Percentiles rank a stretch among this genome's conserved stretches.
Conservation (phyloP, 2,113 vertebrate genomes). For the Sander lucioperca region DNA sequence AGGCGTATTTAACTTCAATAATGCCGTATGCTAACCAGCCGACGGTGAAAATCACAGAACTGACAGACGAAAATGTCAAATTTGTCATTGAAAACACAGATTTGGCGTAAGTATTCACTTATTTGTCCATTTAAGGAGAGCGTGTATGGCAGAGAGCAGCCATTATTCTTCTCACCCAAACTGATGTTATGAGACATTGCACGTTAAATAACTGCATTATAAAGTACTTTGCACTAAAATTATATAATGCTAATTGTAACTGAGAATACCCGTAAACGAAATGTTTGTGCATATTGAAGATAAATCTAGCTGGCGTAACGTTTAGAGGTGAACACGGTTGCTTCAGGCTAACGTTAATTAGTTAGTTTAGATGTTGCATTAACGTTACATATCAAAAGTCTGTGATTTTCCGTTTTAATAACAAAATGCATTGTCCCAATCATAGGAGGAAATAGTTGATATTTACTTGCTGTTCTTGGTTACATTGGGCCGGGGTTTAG, state of each 20-base stretch:
- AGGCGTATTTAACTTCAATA: neutral
- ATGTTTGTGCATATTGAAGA: neutral
- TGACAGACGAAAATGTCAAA: constrained; percentile 97
- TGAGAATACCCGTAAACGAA: neutral
- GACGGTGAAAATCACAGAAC: constrained; percentile 95
- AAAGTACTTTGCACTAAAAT: no score
- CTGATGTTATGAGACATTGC: neutral
- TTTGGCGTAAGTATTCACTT: constrained; percentile 88
- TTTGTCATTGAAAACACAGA: constrained; percentile 98
- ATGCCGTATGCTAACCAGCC: constrained; percentile 99
- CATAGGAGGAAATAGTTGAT: neutral
- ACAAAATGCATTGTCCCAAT: neutral
- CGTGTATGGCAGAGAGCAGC: constrained; percentile 1
- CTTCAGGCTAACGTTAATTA: no score
- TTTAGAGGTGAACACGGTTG: no score
- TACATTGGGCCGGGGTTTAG: neutral
- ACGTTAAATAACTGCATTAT: neutral
- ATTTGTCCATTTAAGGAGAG: no score
- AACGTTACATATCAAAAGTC: no score
- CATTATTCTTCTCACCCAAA: constrained; percentile 17
- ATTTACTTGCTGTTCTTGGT: neutral
- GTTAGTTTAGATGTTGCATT: no score
- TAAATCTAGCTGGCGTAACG: neutral
- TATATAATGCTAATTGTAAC: neutral
- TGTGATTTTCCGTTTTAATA: neutral